phyloP scores from a whole-genome alignment of 2,113 vertebrate species.

The Leucoraja erinaceus region DNA sequence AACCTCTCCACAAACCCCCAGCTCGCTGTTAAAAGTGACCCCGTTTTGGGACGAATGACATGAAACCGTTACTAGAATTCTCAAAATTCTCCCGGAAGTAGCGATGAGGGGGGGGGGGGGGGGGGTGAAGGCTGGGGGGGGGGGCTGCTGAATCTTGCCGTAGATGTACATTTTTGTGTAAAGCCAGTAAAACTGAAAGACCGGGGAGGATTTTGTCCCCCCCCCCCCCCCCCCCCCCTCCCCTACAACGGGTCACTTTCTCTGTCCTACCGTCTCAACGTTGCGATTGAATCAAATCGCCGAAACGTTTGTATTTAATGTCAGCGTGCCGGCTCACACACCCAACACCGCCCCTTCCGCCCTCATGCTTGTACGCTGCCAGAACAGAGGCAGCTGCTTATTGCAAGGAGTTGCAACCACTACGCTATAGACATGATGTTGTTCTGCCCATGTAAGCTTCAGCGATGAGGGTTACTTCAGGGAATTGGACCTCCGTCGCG shows the following conservation, averaged over 20 bases:
- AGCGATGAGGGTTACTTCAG: not conserved
- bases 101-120: too few species aligned
- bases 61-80: not conserved
- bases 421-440: not conserved
- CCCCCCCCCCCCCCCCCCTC: not conserved
- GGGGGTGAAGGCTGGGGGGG: not conserved
- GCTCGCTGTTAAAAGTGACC: not conserved
- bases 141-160: not conserved
- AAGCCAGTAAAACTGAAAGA: not conserved
- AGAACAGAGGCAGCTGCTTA: not conserved
- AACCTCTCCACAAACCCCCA: not conserved
- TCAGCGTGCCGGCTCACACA: not conserved
- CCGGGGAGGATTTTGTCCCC: not conserved
- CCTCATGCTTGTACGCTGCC: not conserved
- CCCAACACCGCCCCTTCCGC: too few species aligned
- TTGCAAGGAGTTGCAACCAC: not conserved
- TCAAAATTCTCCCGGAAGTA: not conserved
- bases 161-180: constrained; percentile 22
- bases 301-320: not conserved
- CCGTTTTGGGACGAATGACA: not conserved
- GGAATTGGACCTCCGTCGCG: not conserved
- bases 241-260: not conserved
- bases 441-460: not conserved
- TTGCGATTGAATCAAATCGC: not conserved
- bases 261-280: not conserved